These are phyloP conservation scores for Dryocosmus kuriphilus DNA, from an alignment of 2,888 invertebrate species.

Conservation along the genomic window DNA sequence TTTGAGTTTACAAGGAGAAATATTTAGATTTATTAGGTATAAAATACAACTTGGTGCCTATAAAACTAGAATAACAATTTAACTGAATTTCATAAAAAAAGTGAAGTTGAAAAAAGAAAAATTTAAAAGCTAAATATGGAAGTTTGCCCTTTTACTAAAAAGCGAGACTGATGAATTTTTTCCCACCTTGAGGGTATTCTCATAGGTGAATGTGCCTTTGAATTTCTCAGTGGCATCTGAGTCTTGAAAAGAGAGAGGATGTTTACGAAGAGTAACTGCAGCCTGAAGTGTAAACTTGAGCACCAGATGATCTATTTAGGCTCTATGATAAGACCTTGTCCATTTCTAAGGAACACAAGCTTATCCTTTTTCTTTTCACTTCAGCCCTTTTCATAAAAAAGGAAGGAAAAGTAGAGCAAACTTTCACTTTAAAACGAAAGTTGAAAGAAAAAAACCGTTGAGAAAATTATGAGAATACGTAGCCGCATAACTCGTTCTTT, in stretches of 20 bases:
- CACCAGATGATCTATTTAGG: neutral
- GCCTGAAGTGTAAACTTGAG: neutral
- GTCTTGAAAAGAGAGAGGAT: slow-evolving; percentile 12
- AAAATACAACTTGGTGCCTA: too few species aligned
- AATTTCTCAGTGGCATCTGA: neutral
- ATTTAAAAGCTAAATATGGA: neutral
- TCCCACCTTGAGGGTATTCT: neutral
- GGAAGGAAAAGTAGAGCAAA: neutral
- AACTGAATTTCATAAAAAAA: too few species aligned
- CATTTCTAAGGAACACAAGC: neutral
- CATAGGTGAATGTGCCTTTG: slow-evolving; percentile 16
- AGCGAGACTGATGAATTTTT: neutral
- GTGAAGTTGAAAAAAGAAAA: too few species aligned
- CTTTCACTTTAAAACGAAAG: neutral
- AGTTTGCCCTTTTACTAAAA: neutral
- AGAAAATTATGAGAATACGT: neutral
- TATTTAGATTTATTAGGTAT: too few species aligned
- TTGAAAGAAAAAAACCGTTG: neutral
- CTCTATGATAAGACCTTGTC: neutral
- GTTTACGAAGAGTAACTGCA: neutral
- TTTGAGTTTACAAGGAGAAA: too few species aligned
- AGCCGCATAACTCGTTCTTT: neutral
- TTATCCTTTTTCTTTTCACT: neutral
- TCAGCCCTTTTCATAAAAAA: neutral
- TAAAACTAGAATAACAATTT: too few species aligned